Evolutionary conservation across 2,888 invertebrate species (phyloP).

Genomic region (Tinea trinotella): DNA sequence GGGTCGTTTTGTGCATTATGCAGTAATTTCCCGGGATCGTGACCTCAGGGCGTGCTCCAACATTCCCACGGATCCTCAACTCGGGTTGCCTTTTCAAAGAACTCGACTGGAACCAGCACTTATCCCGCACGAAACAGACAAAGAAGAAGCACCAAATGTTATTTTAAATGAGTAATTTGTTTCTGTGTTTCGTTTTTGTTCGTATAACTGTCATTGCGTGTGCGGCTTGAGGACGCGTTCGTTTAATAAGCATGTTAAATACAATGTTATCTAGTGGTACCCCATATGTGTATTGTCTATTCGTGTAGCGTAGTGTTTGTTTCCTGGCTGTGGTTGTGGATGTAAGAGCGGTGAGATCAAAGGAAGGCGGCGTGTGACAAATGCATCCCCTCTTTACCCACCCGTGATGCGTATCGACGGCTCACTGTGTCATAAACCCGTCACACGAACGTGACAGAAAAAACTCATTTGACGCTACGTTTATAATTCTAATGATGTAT

Average conservation of each 20-base stretch:
- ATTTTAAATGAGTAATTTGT: neutral
- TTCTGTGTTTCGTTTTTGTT: neutral
- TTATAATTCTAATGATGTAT: conserved; percentile 4
- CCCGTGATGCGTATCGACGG: conserved; percentile 13
- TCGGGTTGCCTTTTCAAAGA: conserved; percentile 5
- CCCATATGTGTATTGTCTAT: conserved; percentile 37
- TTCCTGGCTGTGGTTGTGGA: conserved; percentile 36
- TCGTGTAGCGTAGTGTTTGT: conserved; percentile 34
- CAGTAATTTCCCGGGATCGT: conserved; percentile 31
- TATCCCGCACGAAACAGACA: conserved; percentile 6
- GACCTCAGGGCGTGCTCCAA: conserved; percentile 31
- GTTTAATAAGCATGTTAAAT: neutral
- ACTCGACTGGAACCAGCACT: neutral
- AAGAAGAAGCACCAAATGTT: neutral
- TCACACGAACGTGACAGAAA: conserved; percentile 32
- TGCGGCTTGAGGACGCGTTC: neutral
- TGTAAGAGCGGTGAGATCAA: conserved; percentile 33
- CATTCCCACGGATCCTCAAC: conserved; percentile 39
- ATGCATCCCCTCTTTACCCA: neutral
- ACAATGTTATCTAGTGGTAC: neutral
- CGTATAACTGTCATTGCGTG: neutral
- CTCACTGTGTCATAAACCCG: conserved; percentile 5
- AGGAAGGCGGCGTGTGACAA: conserved; percentile 22
- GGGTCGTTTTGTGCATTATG: conserved; percentile 12
- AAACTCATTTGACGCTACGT: conserved; percentile 41